phyloP scores from a whole-genome alignment of 2,888 invertebrate genomes.

The Hyposoter dolosus region DNA sequence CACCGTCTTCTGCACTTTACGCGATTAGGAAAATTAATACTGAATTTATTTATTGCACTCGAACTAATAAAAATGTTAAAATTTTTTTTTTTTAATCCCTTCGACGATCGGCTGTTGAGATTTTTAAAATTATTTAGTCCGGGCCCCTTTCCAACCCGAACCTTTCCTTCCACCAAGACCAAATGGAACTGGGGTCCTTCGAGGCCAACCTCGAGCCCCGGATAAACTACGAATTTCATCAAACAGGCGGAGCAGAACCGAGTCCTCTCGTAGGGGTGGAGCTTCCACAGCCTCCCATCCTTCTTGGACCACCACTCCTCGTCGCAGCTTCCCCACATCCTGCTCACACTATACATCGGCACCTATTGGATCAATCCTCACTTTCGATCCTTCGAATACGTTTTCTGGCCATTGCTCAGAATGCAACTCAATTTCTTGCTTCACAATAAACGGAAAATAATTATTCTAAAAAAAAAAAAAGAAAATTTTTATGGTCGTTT shows the following conservation, averaged over 20 bases:
- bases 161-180: not conserved
- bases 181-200: constrained; percentile 25
- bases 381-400: not conserved
- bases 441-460: no score
- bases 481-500: not conserved
- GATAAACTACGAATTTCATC: constrained; percentile 74
- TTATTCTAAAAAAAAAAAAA: not conserved
- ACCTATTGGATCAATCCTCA: not conserved
- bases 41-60: not conserved
- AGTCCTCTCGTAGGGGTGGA: constrained; percentile 78
- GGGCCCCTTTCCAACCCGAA: not conserved
- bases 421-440: no score
- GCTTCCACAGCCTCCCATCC: constrained; percentile 67
- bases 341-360: constrained; percentile 18
- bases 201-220: constrained; percentile 65
- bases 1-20: not conserved
- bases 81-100: not conserved
- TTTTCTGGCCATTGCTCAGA: not conserved
- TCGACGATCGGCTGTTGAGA: not conserved
- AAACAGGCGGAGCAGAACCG: constrained; percentile 79
- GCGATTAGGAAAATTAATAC: not conserved
- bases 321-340: constrained; percentile 22
- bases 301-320: constrained; percentile 57
- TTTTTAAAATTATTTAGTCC: not conserved
- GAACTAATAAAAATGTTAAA: not conserved